Evolutionary conservation across 37 sponge, comb jelly and placozoan genomes (phyloP).

Genomic region (Lycopodina hypogea): DNA sequence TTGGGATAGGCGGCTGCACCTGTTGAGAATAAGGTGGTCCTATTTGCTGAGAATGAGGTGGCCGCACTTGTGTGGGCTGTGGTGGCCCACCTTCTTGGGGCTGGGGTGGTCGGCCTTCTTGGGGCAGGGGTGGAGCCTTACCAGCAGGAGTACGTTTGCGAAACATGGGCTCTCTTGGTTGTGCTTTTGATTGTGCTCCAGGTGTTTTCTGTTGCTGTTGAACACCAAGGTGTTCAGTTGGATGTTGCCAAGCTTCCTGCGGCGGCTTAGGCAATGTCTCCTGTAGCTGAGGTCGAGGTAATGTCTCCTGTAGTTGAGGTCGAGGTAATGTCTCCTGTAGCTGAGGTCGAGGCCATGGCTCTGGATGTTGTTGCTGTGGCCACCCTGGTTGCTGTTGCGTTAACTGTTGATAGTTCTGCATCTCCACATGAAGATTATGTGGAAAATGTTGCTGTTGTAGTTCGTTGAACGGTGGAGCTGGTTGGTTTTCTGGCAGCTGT

Average conservation of each 20-base stretch:
- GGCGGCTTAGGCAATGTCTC: too few relatives aligned
- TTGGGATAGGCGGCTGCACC: too few relatives aligned
- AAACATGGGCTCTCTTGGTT: neutral
- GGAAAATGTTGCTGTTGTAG: neutral
- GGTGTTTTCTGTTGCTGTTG: conserved; percentile 16
- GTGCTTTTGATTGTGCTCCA: neutral
- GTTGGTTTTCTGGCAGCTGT: neutral
- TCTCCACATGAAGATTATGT: too few relatives aligned
- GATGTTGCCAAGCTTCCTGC: conserved; percentile 4
- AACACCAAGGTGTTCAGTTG: neutral
- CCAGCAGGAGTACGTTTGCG: too few relatives aligned
- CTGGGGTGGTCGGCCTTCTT: too few relatives aligned
- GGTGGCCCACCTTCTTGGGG: too few relatives aligned
- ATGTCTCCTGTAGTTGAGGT: neutral
- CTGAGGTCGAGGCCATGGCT: neutral
- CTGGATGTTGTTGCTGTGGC: neutral
- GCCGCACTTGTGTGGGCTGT: too few relatives aligned
- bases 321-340: neutral
- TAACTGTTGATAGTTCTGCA: too few relatives aligned
- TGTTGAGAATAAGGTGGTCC: too few relatives aligned
- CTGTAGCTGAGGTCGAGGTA: neutral
- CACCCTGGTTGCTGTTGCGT: neutral
- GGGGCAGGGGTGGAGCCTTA: too few relatives aligned
- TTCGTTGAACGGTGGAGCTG: neutral
- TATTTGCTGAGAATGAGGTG: too few relatives aligned